A percentile compares a stretch with the other conserved stretches of the same genome.
These are phyloP conservation scores for Tigriopus californicus DNA, from an alignment of 2,888 invertebrate genomes.

Conservation along the genomic window DNA sequence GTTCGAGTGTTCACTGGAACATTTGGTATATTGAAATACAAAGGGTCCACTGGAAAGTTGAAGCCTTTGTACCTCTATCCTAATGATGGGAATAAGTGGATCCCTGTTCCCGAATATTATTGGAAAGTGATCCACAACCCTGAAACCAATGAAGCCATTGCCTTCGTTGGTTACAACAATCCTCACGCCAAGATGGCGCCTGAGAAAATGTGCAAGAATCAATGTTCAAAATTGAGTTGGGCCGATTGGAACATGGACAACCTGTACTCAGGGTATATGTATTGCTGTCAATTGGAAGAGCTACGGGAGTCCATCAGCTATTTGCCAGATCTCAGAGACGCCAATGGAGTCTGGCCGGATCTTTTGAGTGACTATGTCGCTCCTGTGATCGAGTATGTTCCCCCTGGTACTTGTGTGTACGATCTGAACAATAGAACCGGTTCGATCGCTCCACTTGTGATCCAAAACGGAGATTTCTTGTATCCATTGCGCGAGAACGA, in stretches of 20 bases:
- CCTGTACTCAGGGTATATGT: slow-evolving; percentile 13
- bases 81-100: neutral
- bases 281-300: slow-evolving; percentile 16
- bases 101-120: neutral
- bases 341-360: too few species aligned
- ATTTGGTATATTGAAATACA: slow-evolving; percentile 16
- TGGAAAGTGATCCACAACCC: slow-evolving; percentile 26
- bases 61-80: slow-evolving; percentile 5
- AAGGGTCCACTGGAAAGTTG: neutral
- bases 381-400: too few species aligned
- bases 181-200: neutral
- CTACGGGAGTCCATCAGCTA: slow-evolving; percentile 4
- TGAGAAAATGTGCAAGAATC: slow-evolving; percentile 5
- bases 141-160: slow-evolving; percentile 33
- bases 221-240: slow-evolving; percentile 16
- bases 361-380: too few species aligned
- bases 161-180: slow-evolving; percentile 39
- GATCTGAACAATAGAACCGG: too few species aligned
- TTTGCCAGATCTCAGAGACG: slow-evolving; percentile 2
- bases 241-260: slow-evolving; percentile 16
- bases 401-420: too few species aligned
- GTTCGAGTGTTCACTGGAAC: slow-evolving; percentile 19
- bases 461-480: neutral
- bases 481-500: neutral
- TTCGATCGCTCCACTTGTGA: neutral